Evolutionary conservation across 2,797 vertebrate genomes (phyloP), one percentile per base, ranked within the genome.

Genomic region (Parauchenoglanis ngamensis): DNA sequence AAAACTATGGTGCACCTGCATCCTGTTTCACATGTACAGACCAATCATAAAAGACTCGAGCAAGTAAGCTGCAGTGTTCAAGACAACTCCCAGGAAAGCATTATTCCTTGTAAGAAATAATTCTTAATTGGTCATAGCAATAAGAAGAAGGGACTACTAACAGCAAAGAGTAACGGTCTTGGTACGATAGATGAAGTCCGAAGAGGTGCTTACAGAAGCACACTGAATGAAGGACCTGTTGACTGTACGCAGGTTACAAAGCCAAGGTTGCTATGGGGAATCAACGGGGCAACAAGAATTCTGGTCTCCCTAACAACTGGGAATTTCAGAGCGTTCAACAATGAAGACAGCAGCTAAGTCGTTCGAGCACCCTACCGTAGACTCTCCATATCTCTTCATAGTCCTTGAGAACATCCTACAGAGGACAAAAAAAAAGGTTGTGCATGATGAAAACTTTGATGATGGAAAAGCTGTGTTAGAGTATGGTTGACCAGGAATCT

Each of bases 241-340:
- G 46, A 93, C 90, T 89, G 88, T 90, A 85, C 76, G 93, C 93
- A 0, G 92, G 94, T 87, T 92, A 80, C 79, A 90, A 93, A 93
- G 91, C 88, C 13, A 93, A 92, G 77, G 91, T 93, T 90, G 94
- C 87, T 8, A 95, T 94, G 94, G 96, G 95, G 84, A 96, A 94
- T 92, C 82, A 89, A 87, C 96, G 95, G 83, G 94, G 96, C 31
- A 92, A 88, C 35, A 97, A 95, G 87, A 87, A 28, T 59, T 92
- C 88, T 17, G 91, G 92, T 76, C 89, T 89, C 88, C 89, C 0
- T 65, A 90, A 94, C 91, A 91, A 84, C 86, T 21, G 1, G 92
- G 90, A 90, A 87, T 85, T 11, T 88, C 85, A 46, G 57, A 83
- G 0, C 40, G 59, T 81, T 23, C 25, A 2, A 46, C 12, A 46